Conservation (phyloP, 1,140 invertebrate genomes). For the Pinna nobilis region DNA sequence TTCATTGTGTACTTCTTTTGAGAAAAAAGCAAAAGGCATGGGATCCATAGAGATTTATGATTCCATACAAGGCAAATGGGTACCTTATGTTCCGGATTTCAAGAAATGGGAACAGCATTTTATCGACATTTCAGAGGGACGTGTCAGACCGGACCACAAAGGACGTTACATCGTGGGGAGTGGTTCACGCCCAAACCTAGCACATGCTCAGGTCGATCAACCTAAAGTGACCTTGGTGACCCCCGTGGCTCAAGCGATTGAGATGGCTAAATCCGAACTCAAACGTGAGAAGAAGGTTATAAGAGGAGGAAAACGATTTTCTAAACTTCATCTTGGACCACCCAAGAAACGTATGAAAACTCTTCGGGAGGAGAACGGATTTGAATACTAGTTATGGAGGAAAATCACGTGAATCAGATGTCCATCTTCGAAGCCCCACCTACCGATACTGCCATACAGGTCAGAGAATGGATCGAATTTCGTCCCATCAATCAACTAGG, state of each 20-base stretch:
- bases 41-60: conserved; percentile 36
- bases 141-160: conserved; percentile 6
- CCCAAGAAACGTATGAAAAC: background rate
- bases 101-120: conserved; percentile 26
- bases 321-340: background rate
- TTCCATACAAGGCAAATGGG: conserved; percentile 13
- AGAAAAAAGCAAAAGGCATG: conserved; percentile 17
- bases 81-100: conserved; percentile 27
- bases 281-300: conserved; percentile 11
- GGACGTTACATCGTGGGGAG: conserved; percentile 20
- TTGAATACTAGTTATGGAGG: conserved; percentile 15
- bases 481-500: conserved; percentile 34
- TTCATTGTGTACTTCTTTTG: conserved; percentile 3
- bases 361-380: background rate
- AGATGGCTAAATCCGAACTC: conserved; percentile 34
- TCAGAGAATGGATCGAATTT: conserved; percentile 32
- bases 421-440: conserved; percentile 29
- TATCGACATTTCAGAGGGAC: conserved; percentile 14
- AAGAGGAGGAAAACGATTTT: conserved; percentile 6
- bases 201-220: background rate
- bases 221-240: conserved; percentile 18
- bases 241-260: conserved; percentile 19
- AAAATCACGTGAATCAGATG: conserved; percentile 21
- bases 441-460: background rate
- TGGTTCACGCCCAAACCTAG: background rate